Evolutionary conservation across 2,113 vertebrate genomes (phyloP).

Genomic region (Oryzias javanicus): DNA sequence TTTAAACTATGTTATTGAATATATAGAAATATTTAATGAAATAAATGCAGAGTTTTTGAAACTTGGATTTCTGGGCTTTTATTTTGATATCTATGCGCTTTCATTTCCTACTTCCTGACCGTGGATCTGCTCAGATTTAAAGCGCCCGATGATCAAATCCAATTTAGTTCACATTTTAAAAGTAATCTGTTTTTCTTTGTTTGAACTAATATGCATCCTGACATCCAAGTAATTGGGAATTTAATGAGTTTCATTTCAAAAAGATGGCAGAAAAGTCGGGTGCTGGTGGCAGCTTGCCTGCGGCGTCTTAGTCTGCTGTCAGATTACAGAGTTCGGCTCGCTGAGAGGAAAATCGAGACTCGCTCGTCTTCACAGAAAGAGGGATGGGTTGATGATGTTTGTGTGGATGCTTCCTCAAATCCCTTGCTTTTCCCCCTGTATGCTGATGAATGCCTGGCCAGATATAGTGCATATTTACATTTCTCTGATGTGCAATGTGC

Average conservation of each 20-base stretch:
- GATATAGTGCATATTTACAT: constrained; percentile 49
- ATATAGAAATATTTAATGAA: too few species aligned
- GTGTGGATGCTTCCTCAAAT: constrained; percentile 33
- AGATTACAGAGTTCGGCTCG: constrained; percentile 20
- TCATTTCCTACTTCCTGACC: too few species aligned
- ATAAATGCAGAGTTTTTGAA: too few species aligned
- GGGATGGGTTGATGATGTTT: constrained; percentile 22
- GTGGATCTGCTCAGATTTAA: constrained; percentile 7
- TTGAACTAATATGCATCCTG: neutral
- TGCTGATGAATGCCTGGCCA: constrained; percentile 22
- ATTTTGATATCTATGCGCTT: too few species aligned
- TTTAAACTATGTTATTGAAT: too few species aligned
- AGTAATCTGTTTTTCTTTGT: neutral
- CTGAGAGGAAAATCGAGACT: constrained; percentile 22
- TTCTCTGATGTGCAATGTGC: constrained; percentile 38
- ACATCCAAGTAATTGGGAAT: constrained; percentile 12
- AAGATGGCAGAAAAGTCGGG: constrained; percentile 3
- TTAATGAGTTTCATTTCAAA: constrained; percentile 10
- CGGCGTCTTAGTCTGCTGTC: neutral
- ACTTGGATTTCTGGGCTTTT: too few species aligned
- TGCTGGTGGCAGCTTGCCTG: constrained; percentile 9
- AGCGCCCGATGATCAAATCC: constrained; percentile 7
- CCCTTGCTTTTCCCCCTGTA: neutral
- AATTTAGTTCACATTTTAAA: too few species aligned
- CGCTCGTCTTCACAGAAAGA: constrained; percentile 16